Evolutionary conservation across 2,797 vertebrate species (phyloP).

Genomic region (Artibeus lituratus): DNA sequence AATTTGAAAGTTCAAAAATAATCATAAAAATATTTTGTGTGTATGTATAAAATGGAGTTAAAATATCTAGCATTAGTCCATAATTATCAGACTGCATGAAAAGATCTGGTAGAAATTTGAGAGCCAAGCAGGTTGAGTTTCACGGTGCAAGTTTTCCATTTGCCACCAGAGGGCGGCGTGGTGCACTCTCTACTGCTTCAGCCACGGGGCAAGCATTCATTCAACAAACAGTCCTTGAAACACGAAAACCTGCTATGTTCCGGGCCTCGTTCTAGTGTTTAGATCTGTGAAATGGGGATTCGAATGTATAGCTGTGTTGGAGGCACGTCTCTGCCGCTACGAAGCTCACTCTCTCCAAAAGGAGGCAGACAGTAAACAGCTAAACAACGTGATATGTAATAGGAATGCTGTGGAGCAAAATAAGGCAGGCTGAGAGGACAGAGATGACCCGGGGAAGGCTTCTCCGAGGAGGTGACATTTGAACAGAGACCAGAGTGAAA

Average conservation of each 20-base stretch:
- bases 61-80: neutral
- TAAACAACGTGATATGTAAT: neutral
- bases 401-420: neutral
- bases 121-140: accelerated
- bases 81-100: neutral
- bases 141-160: neutral
- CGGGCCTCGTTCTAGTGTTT: neutral
- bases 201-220: neutral
- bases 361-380: neutral
- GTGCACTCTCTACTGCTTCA: neutral
- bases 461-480: neutral
- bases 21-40: neutral
- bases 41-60: neutral
- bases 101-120: neutral
- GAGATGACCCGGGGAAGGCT: neutral
- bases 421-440: neutral
- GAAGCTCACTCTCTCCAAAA: neutral
- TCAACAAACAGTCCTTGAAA: neutral
- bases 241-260: neutral
- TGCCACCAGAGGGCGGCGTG: neutral
- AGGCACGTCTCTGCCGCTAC: neutral
- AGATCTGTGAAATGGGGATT: neutral
- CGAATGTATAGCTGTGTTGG: neutral
- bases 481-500: neutral
- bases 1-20: neutral